These are phyloP conservation scores for Drosophila quadrilineata DNA, from an alignment of 1,140 invertebrate species.

Conservation along the genomic window DNA sequence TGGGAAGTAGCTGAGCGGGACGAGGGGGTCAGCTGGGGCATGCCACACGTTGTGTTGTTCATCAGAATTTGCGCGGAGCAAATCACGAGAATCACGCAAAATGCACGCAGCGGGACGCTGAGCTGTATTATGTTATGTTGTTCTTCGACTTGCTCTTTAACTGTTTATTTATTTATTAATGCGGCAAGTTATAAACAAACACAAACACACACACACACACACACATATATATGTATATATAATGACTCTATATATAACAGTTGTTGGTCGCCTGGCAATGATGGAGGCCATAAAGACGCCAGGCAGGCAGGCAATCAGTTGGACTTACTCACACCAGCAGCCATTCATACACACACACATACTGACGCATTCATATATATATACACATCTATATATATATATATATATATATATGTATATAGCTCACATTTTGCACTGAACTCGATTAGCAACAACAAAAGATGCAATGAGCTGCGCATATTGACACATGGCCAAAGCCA, in stretches of 20 bases:
- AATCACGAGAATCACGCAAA: slow-evolving; percentile 56
- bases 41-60: slow-evolving; percentile 7
- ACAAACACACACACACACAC: background rate
- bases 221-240: background rate
- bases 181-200: slow-evolving; percentile 26
- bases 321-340: too few species aligned
- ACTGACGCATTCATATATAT: background rate
- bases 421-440: too few species aligned
- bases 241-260: slow-evolving; percentile 25
- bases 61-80: slow-evolving; percentile 30
- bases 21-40: background rate
- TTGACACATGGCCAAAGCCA: slow-evolving; percentile 35
- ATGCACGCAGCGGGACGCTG: slow-evolving; percentile 39
- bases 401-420: slow-evolving; percentile 4
- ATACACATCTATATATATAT: background rate
- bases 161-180: slow-evolving; percentile 63
- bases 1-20: background rate
- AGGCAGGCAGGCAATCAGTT: too few species aligned
- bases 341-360: slow-evolving; percentile 5
- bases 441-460: slow-evolving; percentile 37
- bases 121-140: background rate
- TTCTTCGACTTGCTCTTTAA: too few species aligned
- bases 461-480: slow-evolving; percentile 47
- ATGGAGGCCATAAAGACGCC: slow-evolving; percentile 53
- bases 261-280: slow-evolving; percentile 50